phyloP scores from a whole-genome alignment of 2,797 vertebrate species.

The Oreochromis mossambicus region DNA sequence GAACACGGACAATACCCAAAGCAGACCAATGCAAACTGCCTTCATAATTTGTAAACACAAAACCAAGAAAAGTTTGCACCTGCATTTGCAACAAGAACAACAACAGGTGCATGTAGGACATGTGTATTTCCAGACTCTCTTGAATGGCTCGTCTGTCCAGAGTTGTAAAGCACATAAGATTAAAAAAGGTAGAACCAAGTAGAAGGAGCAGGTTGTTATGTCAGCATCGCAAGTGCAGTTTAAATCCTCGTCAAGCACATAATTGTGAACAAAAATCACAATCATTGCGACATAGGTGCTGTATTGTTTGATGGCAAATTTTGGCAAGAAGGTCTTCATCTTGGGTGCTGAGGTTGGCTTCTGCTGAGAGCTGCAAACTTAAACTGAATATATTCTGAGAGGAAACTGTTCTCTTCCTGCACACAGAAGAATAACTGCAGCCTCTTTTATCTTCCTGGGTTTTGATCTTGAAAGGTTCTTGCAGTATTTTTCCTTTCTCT shows the following conservation, averaged over 20 bases:
- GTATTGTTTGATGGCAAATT: neutral
- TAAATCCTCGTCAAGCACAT: neutral
- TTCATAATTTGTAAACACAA: neutral
- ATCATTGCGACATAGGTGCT: neutral
- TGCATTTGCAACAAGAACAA: accelerated
- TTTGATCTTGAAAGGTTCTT: neutral
- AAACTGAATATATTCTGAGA: neutral
- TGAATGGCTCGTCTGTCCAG: accelerated
- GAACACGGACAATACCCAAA: neutral
- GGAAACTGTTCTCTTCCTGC: neutral
- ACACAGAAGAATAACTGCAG: neutral
- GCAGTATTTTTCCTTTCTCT: neutral
- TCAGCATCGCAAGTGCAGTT: neutral
- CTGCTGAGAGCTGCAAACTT: accelerated
- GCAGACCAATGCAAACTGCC: neutral
- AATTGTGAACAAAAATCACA: neutral
- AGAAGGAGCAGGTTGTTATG: accelerated
- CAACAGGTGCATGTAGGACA: neutral
- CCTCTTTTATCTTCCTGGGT: neutral
- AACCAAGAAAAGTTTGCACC: neutral
- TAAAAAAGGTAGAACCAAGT: neutral
- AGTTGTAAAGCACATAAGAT: neutral
- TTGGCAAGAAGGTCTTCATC: neutral
- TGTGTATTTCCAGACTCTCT: neutral
- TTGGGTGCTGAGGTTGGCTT: neutral